Evolutionary conservation across 2,797 vertebrate genomes (phyloP).

Genomic region (Falco cherrug): DNA sequence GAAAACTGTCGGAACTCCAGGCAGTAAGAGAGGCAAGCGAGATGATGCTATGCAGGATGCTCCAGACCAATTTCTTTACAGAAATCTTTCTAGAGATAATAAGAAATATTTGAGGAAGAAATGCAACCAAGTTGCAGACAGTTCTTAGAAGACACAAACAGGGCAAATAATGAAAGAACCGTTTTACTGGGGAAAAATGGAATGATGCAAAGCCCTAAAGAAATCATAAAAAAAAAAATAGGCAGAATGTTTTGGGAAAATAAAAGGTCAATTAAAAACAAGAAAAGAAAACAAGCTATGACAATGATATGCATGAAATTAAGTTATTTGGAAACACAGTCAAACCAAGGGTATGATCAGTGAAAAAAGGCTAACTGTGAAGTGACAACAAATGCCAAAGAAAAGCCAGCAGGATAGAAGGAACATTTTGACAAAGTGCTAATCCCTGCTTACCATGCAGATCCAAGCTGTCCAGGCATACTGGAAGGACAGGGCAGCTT

Average conservation of each 20-base stretch:
- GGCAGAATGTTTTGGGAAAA: not conserved
- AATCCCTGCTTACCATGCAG: not conserved
- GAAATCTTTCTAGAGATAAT: not conserved
- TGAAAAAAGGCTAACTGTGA: not conserved
- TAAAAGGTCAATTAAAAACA: not conserved
- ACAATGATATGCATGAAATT: not conserved
- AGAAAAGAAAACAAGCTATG: not conserved
- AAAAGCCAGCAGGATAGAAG: not conserved
- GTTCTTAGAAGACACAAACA: not conserved
- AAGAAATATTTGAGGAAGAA: not conserved
- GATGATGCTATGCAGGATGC: not conserved
- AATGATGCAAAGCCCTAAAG: not conserved
- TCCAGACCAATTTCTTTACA: not conserved
- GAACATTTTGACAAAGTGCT: slow-evolving; percentile 14
- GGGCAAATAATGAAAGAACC: not conserved
- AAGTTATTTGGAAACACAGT: not conserved
- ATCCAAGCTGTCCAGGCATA: not conserved
- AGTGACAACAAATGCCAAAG: not conserved
- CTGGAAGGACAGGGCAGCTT: not conserved
- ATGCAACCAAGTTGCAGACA: not conserved
- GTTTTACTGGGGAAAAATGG: not conserved
- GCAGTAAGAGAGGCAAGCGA: not conserved
- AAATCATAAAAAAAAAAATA: not conserved
- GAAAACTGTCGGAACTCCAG: not conserved
- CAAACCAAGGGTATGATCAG: not conserved